Evolutionary conservation across 2,113 vertebrate species (phyloP).

Genomic region (Pelecanus crispus): DNA sequence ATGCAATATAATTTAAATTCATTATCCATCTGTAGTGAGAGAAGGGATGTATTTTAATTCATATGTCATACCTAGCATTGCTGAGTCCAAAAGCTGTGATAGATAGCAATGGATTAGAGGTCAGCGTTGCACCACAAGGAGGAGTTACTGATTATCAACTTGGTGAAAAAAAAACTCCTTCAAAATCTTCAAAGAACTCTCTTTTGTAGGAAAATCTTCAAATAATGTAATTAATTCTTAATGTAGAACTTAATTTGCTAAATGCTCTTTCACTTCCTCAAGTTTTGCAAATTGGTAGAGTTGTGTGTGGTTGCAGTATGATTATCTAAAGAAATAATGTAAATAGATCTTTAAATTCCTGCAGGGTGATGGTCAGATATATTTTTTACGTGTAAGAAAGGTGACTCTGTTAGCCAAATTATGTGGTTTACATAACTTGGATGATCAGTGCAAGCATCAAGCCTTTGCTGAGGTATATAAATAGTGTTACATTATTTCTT

Average conservation of each 20-base stretch:
- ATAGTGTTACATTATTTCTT: neutral
- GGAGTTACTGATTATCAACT: neutral
- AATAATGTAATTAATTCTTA: neutral
- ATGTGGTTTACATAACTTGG: neutral
- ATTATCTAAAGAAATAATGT: neutral
- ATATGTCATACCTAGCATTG: neutral
- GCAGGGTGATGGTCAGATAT: neutral
- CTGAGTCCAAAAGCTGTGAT: neutral
- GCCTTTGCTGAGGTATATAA: neutral
- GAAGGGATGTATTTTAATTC: neutral
- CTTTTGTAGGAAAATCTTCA: neutral
- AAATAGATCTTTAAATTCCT: neutral
- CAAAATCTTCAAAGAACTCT: neutral
- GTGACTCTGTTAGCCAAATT: neutral
- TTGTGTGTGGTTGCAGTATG: neutral
- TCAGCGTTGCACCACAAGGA: neutral
- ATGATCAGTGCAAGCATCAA: neutral
- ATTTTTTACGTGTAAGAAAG: neutral
- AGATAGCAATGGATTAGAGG: neutral
- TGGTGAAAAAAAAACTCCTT: neutral
- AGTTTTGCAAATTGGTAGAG: neutral
- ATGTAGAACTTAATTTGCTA: neutral
- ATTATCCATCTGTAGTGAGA: neutral
- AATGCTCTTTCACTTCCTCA: neutral
- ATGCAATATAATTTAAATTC: slow-evolving; percentile 24